phyloP scores from a whole-genome alignment of 2,797 vertebrate species.

The Ceryle rudis region DNA sequence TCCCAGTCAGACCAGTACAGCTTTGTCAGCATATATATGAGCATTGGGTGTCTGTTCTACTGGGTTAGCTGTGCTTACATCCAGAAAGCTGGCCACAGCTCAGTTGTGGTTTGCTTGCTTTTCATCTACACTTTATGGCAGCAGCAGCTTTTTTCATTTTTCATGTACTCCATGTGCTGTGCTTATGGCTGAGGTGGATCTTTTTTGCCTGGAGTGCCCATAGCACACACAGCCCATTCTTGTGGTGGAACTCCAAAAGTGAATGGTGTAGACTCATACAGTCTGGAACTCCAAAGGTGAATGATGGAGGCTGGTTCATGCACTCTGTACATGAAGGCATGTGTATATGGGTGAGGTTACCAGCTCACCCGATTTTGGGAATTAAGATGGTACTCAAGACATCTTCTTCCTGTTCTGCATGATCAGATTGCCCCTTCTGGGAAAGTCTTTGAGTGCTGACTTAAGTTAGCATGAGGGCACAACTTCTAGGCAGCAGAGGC shows the following conservation, averaged over 20 bases:
- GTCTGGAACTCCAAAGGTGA: background rate
- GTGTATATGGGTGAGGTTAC: background rate
- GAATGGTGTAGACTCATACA: no score
- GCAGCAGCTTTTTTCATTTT: no score
- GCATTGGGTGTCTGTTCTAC: background rate
- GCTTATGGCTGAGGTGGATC: background rate
- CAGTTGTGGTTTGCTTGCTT: no score
- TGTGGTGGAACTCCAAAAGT: no score
- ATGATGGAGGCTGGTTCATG: background rate
- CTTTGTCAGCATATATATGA: background rate
- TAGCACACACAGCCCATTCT: no score
- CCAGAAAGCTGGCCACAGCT: background rate
- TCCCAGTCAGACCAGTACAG: background rate
- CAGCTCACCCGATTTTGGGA: background rate
- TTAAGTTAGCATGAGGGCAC: background rate
- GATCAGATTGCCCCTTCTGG: background rate
- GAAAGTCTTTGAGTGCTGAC: no score
- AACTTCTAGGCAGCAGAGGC: background rate
- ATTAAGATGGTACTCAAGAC: background rate
- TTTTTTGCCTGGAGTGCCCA: background rate
- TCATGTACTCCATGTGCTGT: background rate
- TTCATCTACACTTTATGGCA: no score
- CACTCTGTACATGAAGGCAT: background rate
- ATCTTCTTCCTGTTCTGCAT: background rate
- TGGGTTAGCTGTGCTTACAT: background rate